Evolutionary conservation across 2,797 vertebrate species (phyloP), one percentile per base, ranked within the genome.

Genomic region (Micromesistius poutassou): DNA sequence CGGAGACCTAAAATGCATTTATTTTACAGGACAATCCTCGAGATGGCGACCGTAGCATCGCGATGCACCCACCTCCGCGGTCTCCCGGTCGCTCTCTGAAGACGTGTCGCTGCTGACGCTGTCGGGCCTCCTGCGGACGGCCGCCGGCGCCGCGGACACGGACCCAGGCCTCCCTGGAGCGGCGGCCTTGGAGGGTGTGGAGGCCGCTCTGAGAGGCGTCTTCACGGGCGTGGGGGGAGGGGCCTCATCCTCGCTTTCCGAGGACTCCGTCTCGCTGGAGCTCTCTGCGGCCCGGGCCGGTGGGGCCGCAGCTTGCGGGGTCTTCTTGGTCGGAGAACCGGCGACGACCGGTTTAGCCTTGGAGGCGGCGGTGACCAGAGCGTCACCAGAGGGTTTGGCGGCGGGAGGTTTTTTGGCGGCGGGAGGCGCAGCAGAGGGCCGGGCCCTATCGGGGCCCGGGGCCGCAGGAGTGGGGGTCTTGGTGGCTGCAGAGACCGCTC

Each of bases 91-190:
- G 5, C 72, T 73, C 1, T 74, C 81, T 55, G 83, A 81, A 3
- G 68, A 78, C 31, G 76, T 72, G 2, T 79, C 80, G 4, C 72
- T 74, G 40, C 77, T 82, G 73, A n/a, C 71, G 19, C 33, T 38
- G 7, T 73, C 35, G 10, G 72, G 9, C 72, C 38, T 40, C 68
- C 30, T 71, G 33, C 2, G 16, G 19, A 8, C 71, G 2, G 28
- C 68, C 7, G 71, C 13, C 35, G 68, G 68, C 14, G 30, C 70
- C 4, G 30, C 14, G 6, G 70, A 14, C 28, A 71, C 30, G 19
- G 38, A 13, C 33, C 33, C 33, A 5, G 12, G 38, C 13, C 38
- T 9, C 13, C 38, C 13, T 9, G 38, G 38, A 9, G 38, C 9
- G 46, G 46, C 4, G 13, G 46, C 13, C 38, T 40, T 8, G 38